These are phyloP conservation scores for Craniophora ligustri DNA, from an alignment of 2,888 invertebrate species.

Conservation along the genomic window DNA sequence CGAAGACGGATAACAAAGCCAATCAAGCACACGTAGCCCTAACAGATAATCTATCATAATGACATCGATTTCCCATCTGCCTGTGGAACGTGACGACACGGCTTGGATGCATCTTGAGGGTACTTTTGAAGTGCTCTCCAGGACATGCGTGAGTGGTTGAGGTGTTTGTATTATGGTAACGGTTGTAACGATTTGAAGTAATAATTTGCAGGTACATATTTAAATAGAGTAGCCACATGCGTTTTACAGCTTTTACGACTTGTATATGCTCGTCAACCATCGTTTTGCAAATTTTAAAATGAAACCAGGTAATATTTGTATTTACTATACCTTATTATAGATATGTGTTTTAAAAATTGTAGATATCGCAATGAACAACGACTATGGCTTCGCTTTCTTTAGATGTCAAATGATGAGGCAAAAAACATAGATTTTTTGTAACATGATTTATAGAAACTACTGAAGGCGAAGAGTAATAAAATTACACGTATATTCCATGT, in stretches of 20 bases:
- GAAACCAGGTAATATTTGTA: too few relatives aligned
- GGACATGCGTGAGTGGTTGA: conserved; percentile 40
- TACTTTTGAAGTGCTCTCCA: conserved; percentile 53
- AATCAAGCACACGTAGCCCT: conserved; percentile 81
- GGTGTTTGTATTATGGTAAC: conserved; percentile 1
- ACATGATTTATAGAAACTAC: conserved; percentile 24
- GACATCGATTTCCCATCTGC: conserved; percentile 85
- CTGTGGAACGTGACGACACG: conserved; percentile 71
- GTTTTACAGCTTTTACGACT: too few relatives aligned
- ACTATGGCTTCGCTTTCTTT: too few relatives aligned
- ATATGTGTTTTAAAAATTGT: too few relatives aligned
- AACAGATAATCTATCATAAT: conserved; percentile 86
- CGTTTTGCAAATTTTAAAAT: too few relatives aligned
- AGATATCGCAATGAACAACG: too few relatives aligned
- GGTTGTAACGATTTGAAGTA: neutral
- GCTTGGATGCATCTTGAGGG: conserved; percentile 68
- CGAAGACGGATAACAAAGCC: conserved; percentile 86
- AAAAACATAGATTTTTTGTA: neutral
- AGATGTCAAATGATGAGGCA: too few relatives aligned
- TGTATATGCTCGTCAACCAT: too few relatives aligned
- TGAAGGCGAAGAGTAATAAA: conserved; percentile 41
- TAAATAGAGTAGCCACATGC: too few relatives aligned
- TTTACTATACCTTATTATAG: too few relatives aligned
- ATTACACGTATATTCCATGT: conserved; percentile 56
- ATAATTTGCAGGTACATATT: too few relatives aligned